phyloP scores from a whole-genome alignment of 1,140 invertebrate species.

The Homarus americanus region DNA sequence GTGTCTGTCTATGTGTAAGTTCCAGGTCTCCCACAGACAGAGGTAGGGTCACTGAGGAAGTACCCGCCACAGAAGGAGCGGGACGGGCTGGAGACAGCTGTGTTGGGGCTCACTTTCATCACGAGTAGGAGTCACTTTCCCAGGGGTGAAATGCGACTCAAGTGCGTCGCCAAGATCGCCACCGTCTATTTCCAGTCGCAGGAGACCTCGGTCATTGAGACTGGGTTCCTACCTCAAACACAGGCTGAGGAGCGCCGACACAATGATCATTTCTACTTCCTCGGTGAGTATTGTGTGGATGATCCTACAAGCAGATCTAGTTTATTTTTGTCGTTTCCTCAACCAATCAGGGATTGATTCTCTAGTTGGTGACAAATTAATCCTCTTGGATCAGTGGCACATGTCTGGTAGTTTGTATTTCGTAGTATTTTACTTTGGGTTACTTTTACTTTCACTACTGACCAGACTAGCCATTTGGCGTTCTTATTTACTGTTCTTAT shows the following conservation, averaged over 20 bases:
- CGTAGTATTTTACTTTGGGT: too few relatives aligned
- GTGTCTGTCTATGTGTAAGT: too few relatives aligned
- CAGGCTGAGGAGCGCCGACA: conserved; percentile 31
- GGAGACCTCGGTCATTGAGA: conserved; percentile 43
- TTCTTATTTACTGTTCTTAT: too few relatives aligned
- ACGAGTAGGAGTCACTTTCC: conserved; percentile 53
- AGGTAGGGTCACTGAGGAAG: conserved; percentile 31
- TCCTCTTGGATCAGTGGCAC: too few relatives aligned
- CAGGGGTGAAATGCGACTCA: conserved; percentile 51
- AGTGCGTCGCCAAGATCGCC: conserved; percentile 60
- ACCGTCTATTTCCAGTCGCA: conserved; percentile 54
- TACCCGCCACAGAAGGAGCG: conserved; percentile 51
- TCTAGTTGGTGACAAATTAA: too few relatives aligned
- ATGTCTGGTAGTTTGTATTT: too few relatives aligned
- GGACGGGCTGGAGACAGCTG: conserved; percentile 65
- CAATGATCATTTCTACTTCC: neutral
- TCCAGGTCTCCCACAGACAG: neutral
- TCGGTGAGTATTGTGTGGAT: too few relatives aligned
- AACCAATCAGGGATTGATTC: too few relatives aligned
- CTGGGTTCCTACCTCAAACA: conserved; percentile 19
- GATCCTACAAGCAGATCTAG: too few relatives aligned
- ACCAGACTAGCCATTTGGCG: too few relatives aligned
- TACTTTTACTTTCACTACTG: too few relatives aligned
- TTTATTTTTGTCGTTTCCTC: too few relatives aligned
- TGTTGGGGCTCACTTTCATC: conserved; percentile 66